Base-by-base conservation (phyloP, 2,888 invertebrate genomes). In the Agriopis leucophaearia region DNA sequence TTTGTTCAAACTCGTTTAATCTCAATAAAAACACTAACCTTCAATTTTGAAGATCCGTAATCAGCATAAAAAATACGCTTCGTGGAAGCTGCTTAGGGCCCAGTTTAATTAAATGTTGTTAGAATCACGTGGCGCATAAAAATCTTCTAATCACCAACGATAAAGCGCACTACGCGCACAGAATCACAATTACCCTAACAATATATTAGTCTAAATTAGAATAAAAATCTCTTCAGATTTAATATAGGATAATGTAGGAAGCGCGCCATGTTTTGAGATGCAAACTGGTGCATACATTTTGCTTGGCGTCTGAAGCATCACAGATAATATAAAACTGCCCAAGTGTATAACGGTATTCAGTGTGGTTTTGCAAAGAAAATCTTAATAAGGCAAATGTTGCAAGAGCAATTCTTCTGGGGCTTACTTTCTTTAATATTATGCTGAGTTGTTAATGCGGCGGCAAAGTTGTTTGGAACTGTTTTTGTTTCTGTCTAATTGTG, bases 91-190 rank as follows among this genome's bases (percentile, higher is more conserved):
- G 64, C 62, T 62, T 72, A 61, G 72, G 60, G 57, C 58, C 57
- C 64, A 72, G 77, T 78, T 75, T 80, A 81, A 82, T 80, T 81
- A 80, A 80, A 81, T 70, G 74, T 71, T 72, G 78, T 73, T 70
- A 75, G 75, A 65, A 78, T 81, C 83, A 84, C 84, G 83, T 80
- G 81, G 81, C 78, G 68, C 73, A 74, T 79, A 81, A 83, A 27
- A 80, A 81, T 78, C 78, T 77, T 81, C 75, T 82, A 84, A 86
- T 81, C 81, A 73, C 74, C 69, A 74, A 78, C 83, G 73, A 86
- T 86, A 87, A 87, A 87, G 78, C 79, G 78, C 86, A 86, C 79
- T 81, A 81, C 77, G 86, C 77, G 86, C 80, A 68, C 69, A 70
- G 85, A 87, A 86, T 85, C 84, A 79, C 80, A 88, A 88, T 83